Percentiles rank a stretch among this genome's conserved stretches.
These are phyloP conservation scores for Urocitellus parryii DNA, from an alignment of 2,113 vertebrate genomes.

Conservation along the genomic window DNA sequence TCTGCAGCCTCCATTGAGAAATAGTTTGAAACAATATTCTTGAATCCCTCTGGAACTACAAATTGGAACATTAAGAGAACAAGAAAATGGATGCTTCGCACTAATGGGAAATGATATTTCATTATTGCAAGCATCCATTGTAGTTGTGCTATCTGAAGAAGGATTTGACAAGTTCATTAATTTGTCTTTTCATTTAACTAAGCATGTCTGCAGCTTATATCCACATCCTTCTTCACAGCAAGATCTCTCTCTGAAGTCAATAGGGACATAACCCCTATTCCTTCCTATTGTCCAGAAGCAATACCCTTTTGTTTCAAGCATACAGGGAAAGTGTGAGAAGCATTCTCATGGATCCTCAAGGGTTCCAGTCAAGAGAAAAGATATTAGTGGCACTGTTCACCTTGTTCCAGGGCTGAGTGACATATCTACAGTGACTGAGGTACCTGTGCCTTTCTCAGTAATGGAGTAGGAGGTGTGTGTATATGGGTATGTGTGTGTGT, in stretches of 20 bases:
- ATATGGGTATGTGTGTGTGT: background rate
- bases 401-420: background rate
- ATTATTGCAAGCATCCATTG: background rate
- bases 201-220: background rate
- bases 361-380: background rate
- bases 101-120: slow-evolving; percentile 7
- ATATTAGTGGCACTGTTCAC: background rate
- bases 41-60: background rate
- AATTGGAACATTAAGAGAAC: background rate
- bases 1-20: background rate
- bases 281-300: background rate
- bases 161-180: slow-evolving; percentile 8
- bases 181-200: slow-evolving; percentile 25
- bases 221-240: background rate
- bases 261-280: background rate
- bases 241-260: background rate
- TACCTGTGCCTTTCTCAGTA: background rate
- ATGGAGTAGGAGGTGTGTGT: background rate
- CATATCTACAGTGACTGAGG: background rate
- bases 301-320: background rate
- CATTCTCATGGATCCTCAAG: background rate
- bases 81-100: slow-evolving; percentile 12
- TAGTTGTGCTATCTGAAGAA: background rate
- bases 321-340: background rate
- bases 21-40: background rate